These are phyloP conservation scores for Galendromus occidentalis DNA, from an alignment of 1,140 invertebrate species.

Conservation along the genomic window DNA sequence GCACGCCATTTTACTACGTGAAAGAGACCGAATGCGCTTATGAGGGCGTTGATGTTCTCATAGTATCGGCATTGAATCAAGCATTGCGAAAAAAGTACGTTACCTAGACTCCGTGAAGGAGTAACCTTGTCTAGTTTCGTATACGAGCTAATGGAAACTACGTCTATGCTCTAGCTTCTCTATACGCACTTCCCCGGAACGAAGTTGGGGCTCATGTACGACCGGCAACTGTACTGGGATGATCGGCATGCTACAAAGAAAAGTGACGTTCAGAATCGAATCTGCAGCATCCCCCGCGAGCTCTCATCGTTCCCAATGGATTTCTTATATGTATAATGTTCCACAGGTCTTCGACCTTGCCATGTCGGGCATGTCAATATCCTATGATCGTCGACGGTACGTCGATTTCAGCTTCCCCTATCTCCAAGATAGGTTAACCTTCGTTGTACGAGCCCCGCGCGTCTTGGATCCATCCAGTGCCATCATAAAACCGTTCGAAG, in stretches of 20 bases:
- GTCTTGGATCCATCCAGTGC: neutral
- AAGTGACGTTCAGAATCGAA: neutral
- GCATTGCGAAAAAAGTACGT: neutral
- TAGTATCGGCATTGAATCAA: neutral
- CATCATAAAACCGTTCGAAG: neutral
- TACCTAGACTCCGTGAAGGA: neutral
- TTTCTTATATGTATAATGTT: no score
- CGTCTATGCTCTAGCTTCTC: neutral
- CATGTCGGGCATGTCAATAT: constrained; percentile 3
- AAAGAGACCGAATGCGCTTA: neutral
- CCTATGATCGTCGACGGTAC: neutral
- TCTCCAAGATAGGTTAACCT: neutral
- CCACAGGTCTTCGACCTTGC: neutral
- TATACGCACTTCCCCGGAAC: neutral
- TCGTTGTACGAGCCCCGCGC: neutral
- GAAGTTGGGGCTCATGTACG: neutral
- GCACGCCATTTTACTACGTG: neutral
- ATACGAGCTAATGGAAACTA: neutral
- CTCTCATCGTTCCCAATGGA: no score
- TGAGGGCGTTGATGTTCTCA: neutral
- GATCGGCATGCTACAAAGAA: constrained; percentile 1
- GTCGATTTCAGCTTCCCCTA: constrained; percentile 7
- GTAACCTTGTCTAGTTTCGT: neutral
- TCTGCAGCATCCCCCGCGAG: neutral
- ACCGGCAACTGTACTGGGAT: neutral